Conservation (phyloP, 2,113 vertebrate genomes). For the Eubucco bourcierii region DNA sequence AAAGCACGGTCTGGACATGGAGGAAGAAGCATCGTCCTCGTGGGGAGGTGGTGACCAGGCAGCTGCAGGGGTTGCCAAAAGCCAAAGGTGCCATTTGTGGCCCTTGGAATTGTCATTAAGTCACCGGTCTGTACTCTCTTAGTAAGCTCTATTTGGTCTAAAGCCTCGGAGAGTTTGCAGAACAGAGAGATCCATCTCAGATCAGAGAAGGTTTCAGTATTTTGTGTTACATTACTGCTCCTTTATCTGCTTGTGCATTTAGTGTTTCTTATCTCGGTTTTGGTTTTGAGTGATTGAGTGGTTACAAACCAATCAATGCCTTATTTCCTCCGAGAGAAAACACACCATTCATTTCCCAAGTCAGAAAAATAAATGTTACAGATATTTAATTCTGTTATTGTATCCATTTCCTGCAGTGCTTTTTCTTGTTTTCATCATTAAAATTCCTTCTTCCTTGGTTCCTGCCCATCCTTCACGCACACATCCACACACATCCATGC, state of each 20-base stretch:
- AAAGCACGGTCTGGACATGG: background rate
- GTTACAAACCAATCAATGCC: constrained; percentile 66
- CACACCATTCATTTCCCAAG: constrained; percentile 39
- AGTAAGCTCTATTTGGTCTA: background rate
- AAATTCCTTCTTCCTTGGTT: background rate
- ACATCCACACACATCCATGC: background rate
- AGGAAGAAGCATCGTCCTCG: background rate
- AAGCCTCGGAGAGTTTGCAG: constrained; percentile 19
- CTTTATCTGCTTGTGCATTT: constrained; percentile 18
- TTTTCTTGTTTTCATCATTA: constrained; percentile 40
- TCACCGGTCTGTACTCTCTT: background rate
- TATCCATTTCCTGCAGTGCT: constrained; percentile 47
- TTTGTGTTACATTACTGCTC: background rate
- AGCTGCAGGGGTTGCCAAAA: background rate
- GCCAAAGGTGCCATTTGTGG: background rate
- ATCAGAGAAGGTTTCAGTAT: background rate
- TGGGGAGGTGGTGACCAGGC: background rate
- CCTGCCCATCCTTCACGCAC: background rate
- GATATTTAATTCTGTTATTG: constrained; percentile 49
- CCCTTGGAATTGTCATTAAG: background rate
- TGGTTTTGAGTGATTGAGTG: constrained; percentile 40
- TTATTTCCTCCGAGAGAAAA: constrained; percentile 63
- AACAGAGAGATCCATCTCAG: background rate
- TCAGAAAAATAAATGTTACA: constrained; percentile 46
- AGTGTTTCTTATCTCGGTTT: constrained; percentile 15